phyloP scores from a whole-genome alignment of 1,140 invertebrate species.

The Berghia stephanieae region DNA sequence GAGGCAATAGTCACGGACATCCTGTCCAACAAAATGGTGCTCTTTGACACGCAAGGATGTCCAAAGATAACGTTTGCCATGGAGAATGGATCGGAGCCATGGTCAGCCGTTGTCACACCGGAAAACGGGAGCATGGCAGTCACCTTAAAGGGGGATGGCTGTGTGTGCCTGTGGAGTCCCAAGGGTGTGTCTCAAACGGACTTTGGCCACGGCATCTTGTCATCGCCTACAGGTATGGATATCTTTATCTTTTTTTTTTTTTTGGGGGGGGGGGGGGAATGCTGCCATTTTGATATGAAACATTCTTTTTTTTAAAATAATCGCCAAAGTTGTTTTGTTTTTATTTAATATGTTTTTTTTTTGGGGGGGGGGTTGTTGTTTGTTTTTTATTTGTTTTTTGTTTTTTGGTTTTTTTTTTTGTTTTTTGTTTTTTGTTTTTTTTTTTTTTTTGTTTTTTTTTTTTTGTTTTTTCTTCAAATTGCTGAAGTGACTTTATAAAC shows the following conservation, averaged over 20 bases:
- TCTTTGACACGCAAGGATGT: not conserved
- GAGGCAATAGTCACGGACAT: conserved; percentile 22
- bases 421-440: too few species aligned
- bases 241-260: not conserved
- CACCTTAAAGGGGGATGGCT: conserved; percentile 34
- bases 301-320: too few species aligned
- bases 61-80: conserved; percentile 27
- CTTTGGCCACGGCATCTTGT: conserved; percentile 30
- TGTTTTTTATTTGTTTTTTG: too few species aligned
- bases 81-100: conserved; percentile 35
- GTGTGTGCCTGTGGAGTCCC: conserved; percentile 32
- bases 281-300: too few species aligned
- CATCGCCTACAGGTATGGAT: conserved; percentile 29
- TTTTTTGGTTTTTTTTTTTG: too few species aligned
- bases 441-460: too few species aligned
- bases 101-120: conserved; percentile 27
- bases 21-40: conserved; percentile 26
- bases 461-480: too few species aligned
- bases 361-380: too few species aligned
- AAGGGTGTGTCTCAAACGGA: conserved; percentile 27
- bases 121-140: conserved; percentile 36
- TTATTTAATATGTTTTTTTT: too few species aligned
- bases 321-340: too few species aligned
- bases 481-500: too few species aligned
- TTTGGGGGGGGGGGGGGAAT: too few species aligned